phyloP scores from a whole-genome alignment of 2,797 vertebrate genomes.

The Aphelocoma californica region DNA sequence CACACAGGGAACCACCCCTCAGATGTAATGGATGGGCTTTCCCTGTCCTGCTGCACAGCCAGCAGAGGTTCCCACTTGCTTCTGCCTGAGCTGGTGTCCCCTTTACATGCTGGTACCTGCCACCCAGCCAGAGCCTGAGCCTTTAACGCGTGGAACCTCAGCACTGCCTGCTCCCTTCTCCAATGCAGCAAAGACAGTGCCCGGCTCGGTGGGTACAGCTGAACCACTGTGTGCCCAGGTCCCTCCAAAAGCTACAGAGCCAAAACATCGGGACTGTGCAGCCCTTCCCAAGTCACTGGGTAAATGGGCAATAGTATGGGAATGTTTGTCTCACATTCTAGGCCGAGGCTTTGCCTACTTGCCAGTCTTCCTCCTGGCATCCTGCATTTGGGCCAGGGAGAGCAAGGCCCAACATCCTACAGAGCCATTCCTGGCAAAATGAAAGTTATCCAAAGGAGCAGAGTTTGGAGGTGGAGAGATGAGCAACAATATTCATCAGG shows the following conservation, averaged over 20 bases:
- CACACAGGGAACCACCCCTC: background rate
- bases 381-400: background rate
- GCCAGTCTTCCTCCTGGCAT: background rate
- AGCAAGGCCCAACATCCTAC: background rate
- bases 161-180: background rate
- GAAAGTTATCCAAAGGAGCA: background rate
- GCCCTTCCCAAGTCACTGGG: background rate
- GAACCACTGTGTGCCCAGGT: fast-evolving
- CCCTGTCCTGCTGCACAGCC: background rate
- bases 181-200: fast-evolving
- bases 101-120: background rate
- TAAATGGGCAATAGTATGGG: background rate
- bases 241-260: background rate
- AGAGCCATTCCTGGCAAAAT: background rate
- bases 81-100: background rate
- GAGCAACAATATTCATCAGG: background rate
- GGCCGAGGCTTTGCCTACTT: background rate
- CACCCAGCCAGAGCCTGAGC: background rate
- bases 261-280: background rate
- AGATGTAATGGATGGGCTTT: background rate
- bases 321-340: background rate
- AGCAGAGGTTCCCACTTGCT: background rate
- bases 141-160: fast-evolving
- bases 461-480: background rate
- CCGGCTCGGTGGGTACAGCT: fast-evolving